Percentiles rank a stretch among this genome's conserved stretches.
Evolutionary conservation across 2,888 invertebrate species (phyloP).

Genomic region (Hetaerina titia): DNA sequence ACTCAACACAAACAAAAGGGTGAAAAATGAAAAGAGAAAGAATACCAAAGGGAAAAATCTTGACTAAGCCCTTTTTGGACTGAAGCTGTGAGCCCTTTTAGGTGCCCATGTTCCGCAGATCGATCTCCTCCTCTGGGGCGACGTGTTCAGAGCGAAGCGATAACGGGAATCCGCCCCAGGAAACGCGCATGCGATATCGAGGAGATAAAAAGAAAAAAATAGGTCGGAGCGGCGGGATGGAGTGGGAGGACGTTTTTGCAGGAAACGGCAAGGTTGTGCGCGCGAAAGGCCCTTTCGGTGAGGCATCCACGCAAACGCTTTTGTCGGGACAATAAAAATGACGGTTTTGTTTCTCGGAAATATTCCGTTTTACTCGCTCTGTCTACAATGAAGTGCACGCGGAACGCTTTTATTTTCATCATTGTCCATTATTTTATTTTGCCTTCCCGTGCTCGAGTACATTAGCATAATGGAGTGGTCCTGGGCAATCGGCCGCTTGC

Average conservation of each 20-base stretch:
- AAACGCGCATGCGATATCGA: slow-evolving; percentile 22
- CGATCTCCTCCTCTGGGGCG: slow-evolving; percentile 2
- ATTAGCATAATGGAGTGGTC: neutral
- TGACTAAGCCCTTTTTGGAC: neutral
- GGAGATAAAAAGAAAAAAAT: neutral
- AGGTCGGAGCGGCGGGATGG: neutral
- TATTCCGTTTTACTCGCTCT: neutral
- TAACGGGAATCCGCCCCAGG: neutral
- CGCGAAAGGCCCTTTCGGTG: neutral
- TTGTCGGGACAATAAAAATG: neutral
- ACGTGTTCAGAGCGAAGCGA: neutral
- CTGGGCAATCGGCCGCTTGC: neutral
- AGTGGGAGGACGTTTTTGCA: neutral
- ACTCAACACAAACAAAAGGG: neutral
- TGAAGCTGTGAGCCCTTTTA: neutral
- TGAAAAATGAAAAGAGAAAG: neutral
- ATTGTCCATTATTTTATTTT: neutral
- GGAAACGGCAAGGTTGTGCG: neutral
- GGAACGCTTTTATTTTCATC: neutral
- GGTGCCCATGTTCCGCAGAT: neutral
- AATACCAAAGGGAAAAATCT: neutral
- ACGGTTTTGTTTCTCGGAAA: neutral
- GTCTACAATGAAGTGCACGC: neutral
- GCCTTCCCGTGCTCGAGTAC: neutral
- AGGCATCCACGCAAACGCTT: neutral